Conservation (phyloP, 2,113 vertebrate genomes). For the Emydura subglobosa region DNA sequence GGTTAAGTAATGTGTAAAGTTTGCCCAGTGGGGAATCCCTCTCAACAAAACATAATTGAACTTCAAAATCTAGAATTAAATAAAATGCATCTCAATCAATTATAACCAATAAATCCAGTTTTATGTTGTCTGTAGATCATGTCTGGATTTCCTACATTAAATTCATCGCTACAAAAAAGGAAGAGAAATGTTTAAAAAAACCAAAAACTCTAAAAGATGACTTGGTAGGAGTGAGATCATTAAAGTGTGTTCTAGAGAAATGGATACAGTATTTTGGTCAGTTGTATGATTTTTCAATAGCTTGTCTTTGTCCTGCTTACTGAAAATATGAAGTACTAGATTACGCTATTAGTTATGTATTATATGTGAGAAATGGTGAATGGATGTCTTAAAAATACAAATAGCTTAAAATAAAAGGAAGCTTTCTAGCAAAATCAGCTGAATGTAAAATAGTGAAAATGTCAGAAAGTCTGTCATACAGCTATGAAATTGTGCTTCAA, state of each 20-base stretch:
- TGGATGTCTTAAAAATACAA: rapidly evolving
- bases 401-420: background rate
- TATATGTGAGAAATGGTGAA: background rate
- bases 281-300: background rate
- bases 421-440: background rate
- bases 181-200: background rate
- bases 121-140: background rate
- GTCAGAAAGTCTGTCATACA: background rate
- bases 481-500: background rate
- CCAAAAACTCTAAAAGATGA: background rate
- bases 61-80: background rate
- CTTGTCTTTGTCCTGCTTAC: background rate
- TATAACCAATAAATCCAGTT: background rate
- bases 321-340: background rate
- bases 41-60: background rate
- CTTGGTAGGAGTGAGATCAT: background rate
- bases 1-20: background rate
- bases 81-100: background rate
- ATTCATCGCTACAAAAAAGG: background rate
- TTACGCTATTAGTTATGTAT: background rate
- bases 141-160: background rate
- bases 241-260: background rate
- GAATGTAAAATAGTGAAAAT: background rate
- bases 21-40: background rate
- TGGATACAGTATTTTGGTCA: background rate